phyloP scores from a whole-genome alignment of 2,797 vertebrate species.

The Odontamblyopus rebecca region DNA sequence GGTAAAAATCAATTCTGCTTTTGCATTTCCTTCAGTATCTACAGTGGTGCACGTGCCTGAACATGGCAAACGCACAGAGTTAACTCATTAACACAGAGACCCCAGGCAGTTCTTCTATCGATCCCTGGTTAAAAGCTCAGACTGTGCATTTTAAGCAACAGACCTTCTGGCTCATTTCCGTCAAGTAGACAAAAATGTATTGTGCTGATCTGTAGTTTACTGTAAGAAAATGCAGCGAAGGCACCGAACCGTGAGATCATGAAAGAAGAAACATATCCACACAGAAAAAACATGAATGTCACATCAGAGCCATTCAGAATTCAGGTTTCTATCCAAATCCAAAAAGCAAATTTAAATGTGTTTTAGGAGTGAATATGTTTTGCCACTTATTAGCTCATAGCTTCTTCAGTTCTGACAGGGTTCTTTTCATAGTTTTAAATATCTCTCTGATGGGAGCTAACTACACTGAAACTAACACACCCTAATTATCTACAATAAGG shows the following conservation, averaged over 20 bases:
- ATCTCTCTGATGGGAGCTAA: no score
- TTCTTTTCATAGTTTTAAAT: no score
- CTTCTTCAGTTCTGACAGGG: no score
- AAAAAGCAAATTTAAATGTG: not conserved
- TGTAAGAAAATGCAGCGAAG: not conserved
- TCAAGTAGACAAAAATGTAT: constrained; percentile 14
- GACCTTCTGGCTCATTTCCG: constrained; percentile 22
- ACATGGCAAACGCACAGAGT: constrained; percentile 15
- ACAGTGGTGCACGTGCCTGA: constrained; percentile 23
- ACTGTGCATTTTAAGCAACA: constrained; percentile 23
- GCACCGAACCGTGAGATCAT: not conserved
- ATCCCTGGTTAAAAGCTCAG: constrained; percentile 34
- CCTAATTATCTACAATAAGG: no score
- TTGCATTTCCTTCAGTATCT: constrained; percentile 4
- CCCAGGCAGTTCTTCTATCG: constrained; percentile 21
- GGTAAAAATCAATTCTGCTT: constrained; percentile 23
- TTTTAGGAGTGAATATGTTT: not conserved
- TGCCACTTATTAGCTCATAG: not conserved
- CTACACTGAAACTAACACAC: no score
- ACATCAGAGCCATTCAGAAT: not conserved
- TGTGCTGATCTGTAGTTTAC: constrained; percentile 18
- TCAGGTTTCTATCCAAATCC: not conserved
- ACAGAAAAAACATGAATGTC: not conserved
- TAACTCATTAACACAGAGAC: constrained; percentile 40
- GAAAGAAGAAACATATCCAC: not conserved